Percentiles rank a stretch among this genome's conserved stretches.
These are phyloP conservation scores for Cyrtodaria siliqua DNA, from an alignment of 2,888 invertebrate species.

Conservation along the genomic window DNA sequence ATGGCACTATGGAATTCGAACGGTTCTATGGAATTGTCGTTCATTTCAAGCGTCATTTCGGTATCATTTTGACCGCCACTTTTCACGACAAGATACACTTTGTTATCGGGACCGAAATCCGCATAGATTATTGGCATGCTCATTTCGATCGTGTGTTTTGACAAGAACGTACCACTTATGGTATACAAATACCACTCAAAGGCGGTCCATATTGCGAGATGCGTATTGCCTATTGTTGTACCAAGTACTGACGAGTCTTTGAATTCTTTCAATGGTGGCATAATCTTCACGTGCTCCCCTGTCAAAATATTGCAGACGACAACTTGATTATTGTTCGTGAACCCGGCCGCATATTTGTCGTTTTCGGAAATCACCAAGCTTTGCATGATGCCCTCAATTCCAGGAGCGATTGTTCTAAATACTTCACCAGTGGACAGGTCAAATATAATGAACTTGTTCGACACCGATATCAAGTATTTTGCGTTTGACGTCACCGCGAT, in stretches of 20 bases:
- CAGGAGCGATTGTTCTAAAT: conserved; percentile 94
- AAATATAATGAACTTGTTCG: conserved; percentile 98
- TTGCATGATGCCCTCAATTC: conserved; percentile 97
- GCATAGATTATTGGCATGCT: conserved; percentile 77
- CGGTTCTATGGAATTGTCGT: conserved; percentile 77
- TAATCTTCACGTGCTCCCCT: conserved; percentile 95
- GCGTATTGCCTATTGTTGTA: conserved; percentile 79
- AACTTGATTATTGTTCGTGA: conserved; percentile 97
- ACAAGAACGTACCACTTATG: conserved; percentile 74
- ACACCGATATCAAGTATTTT: conserved; percentile 95
- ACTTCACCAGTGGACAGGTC: conserved; percentile 98
- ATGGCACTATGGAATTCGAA: conserved; percentile 86
- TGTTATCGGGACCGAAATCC: conserved; percentile 69
- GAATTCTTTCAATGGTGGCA: conserved; percentile 92
- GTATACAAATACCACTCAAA: conserved; percentile 80
- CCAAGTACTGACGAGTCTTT: conserved; percentile 79
- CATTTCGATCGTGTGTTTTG: conserved; percentile 70
- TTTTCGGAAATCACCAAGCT: conserved; percentile 96
- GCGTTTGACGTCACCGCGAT: conserved; percentile 84
- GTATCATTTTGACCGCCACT: conserved; percentile 77
- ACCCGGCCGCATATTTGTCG: conserved; percentile 98
- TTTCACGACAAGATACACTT: conserved; percentile 76
- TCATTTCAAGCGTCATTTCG: conserved; percentile 83
- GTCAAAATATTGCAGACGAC: conserved; percentile 96
- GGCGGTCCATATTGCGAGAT: conserved; percentile 81